Evolutionary conservation across 2,113 vertebrate species (phyloP), one percentile per base, ranked within the genome.

Genomic region (Aix galericulata): DNA sequence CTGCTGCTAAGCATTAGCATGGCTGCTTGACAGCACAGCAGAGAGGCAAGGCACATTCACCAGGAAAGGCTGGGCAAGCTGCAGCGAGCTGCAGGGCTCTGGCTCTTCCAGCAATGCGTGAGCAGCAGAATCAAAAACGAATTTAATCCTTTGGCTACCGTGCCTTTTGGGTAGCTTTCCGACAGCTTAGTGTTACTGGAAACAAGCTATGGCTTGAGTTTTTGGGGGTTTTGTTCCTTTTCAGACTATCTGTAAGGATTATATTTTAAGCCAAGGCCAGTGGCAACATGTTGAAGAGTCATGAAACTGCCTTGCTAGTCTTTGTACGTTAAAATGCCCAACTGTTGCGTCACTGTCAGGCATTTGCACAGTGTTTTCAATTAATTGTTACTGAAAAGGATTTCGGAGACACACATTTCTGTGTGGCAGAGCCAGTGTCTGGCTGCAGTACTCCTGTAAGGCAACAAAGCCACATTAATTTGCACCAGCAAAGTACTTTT

Each of bases 11-110:
- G 34, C 81, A 81, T 82, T 94, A 93, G 86, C 72, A 68, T 88
- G 83, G 90, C 95, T 96, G 96, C 81, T 72, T 96, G 92, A 94
- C 83, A 90, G 29, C 91, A 72, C 50, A 67, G 91, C 94, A 25
- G 91, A 83, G 76, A 95, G 96, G 93, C 68, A 13, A 80, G 73
- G 42, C 88, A 44, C 77, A 68, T 66, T 31, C 85, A 75, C 82
- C 90, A 75, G 75, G 86, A 82, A 82, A 80, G 79, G 59, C 67
- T 12, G 23, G 59, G 46, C 32, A 64, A 60, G 89, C 88, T 91
- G 82, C 79, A 91, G 59, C 7, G 36, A 93, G 10, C 89, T 83
- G 82, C 85, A 82, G 86, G 89, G 46, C 36, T 40, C 50, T 74
- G 78, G 88, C 88, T 82, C 72, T 94, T 91, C 88, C 32, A 26